A percentile compares a stretch with the other conserved stretches of the same genome.
Evolutionary conservation across 2,797 vertebrate genomes (phyloP).

Genomic region (Gypaetus barbatus): DNA sequence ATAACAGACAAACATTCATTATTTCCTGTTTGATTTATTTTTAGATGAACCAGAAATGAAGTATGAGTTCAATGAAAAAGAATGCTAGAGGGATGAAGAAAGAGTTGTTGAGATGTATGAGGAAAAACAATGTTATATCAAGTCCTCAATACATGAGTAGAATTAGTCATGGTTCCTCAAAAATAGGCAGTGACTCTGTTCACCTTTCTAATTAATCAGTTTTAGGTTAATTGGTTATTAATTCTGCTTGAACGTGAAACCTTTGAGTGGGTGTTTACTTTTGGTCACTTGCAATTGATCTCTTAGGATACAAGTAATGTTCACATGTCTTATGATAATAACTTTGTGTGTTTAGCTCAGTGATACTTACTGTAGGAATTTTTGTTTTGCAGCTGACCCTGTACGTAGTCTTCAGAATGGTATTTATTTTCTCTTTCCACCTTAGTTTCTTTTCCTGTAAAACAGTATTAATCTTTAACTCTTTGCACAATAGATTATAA

Average conservation of each 20-base stretch:
- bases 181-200: not conserved
- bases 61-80: constrained; percentile 10
- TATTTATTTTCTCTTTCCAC: constrained; percentile 1
- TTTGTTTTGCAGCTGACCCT: not conserved
- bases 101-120: not conserved
- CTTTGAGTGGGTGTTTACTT: not conserved
- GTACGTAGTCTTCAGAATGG: not conserved
- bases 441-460: not conserved
- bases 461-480: constrained; percentile 15
- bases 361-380: not conserved
- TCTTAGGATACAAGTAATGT: not conserved
- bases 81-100: not conserved
- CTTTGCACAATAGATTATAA: not conserved
- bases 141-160: not conserved
- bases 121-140: not conserved
- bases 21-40: constrained; percentile 18
- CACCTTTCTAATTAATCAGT: not conserved
- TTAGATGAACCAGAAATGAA: not conserved
- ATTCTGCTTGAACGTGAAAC: not conserved
- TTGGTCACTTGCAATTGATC: not conserved
- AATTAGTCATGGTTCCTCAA: not conserved
- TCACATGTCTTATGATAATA: not conserved
- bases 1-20: not conserved
- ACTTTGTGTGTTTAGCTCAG: not conserved
- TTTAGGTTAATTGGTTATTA: not conserved